A percentile compares a stretch with the other conserved stretches of the same genome.
Evolutionary conservation across 2,797 vertebrate genomes (phyloP).

Genomic region (Gallinago solitaria): DNA sequence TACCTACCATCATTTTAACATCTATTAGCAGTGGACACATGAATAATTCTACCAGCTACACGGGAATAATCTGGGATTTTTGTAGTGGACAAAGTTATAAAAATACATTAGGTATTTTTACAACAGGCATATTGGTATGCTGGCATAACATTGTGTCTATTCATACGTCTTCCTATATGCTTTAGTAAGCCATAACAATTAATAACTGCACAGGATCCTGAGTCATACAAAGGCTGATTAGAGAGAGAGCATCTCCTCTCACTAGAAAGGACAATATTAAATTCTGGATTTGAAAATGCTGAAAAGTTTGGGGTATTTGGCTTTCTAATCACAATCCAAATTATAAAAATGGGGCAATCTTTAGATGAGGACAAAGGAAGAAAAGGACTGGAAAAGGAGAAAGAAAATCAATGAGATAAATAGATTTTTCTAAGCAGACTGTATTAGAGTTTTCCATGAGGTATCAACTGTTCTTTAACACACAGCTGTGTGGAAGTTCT

Average conservation of each 20-base stretch:
- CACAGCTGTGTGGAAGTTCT: background rate
- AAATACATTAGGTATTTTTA: background rate
- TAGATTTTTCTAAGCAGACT: background rate
- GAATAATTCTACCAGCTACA: background rate
- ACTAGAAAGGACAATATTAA: background rate
- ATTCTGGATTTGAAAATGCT: background rate
- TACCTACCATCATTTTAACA: background rate
- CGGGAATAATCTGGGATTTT: background rate
- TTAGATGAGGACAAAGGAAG: background rate
- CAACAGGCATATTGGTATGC: background rate
- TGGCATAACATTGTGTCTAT: background rate
- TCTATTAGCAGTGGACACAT: background rate
- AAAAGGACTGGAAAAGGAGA: background rate
- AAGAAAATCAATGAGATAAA: slow-evolving; percentile 20
- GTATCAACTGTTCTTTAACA: slow-evolving; percentile 18
- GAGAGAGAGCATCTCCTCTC: background rate
- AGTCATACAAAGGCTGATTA: background rate
- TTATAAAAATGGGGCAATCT: background rate
- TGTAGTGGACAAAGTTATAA: background rate
- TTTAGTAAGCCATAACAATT: background rate
- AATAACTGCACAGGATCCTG: background rate
- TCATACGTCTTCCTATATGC: background rate
- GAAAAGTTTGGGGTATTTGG: background rate
- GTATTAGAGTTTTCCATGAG: background rate
- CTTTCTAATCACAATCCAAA: background rate